phyloP scores from a whole-genome alignment of 2,888 invertebrate genomes.

The Agrochola litura region DNA sequence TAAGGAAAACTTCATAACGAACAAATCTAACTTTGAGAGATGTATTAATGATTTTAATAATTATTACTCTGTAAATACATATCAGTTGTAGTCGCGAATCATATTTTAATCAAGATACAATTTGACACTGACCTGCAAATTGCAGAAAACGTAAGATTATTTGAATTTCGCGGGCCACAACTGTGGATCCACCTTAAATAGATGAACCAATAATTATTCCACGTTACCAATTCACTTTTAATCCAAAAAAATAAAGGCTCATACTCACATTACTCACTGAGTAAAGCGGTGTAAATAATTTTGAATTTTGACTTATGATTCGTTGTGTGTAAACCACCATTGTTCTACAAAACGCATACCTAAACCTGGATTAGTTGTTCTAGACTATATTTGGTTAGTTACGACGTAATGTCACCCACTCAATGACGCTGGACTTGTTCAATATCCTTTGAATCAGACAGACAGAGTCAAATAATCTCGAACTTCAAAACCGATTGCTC shows the following conservation, averaged over 20 bases:
- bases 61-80: too few relatives aligned
- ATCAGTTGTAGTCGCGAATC: too few relatives aligned
- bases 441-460: neutral
- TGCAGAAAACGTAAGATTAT: too few relatives aligned
- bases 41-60: too few relatives aligned
- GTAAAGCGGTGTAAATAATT: conserved; percentile 26
- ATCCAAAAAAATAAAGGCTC: conserved; percentile 9
- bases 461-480: neutral
- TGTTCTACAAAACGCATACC: conserved; percentile 53
- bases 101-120: too few relatives aligned
- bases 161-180: too few relatives aligned
- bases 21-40: too few relatives aligned
- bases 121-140: too few relatives aligned
- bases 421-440: neutral
- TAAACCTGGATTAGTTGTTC: conserved; percentile 37
- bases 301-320: conserved; percentile 34
- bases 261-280: conserved; percentile 50
- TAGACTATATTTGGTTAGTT: neutral
- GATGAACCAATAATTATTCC: neutral
- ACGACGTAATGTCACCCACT: neutral
- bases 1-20: too few relatives aligned
- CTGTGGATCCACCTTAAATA: neutral
- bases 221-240: neutral
- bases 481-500: neutral
- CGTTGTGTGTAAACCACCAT: conserved; percentile 49